Percentiles rank a stretch among this genome's conserved stretches.
Evolutionary conservation across 2,888 invertebrate genomes (phyloP).

Genomic region (Halocaridina rubra): DNA sequence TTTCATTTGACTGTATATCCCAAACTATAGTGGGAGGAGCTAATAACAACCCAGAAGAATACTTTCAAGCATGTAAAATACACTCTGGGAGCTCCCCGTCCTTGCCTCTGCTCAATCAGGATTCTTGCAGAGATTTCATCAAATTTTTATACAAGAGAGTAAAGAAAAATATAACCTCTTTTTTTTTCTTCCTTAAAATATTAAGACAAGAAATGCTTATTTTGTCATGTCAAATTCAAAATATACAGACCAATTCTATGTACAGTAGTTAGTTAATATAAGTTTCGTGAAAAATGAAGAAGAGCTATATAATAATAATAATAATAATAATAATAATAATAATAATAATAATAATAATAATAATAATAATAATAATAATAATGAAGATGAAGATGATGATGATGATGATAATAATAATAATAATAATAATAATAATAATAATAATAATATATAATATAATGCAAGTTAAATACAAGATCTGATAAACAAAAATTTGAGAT

Average conservation of each 20-base stretch:
- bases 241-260: constrained; percentile 31
- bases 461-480: constrained; percentile 36
- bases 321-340: not conserved
- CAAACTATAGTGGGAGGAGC: no score
- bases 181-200: constrained; percentile 34
- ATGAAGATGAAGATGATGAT: not conserved
- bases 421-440: not conserved
- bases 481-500: constrained; percentile 26
- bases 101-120: no score
- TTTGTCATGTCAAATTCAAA: constrained; percentile 43
- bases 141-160: constrained; percentile 20
- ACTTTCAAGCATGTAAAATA: no score
- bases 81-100: no score
- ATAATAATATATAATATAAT: not conserved
- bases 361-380: not conserved
- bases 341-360: not conserved
- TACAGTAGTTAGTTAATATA: constrained; percentile 18
- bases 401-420: not conserved
- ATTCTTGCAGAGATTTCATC: no score
- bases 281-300: not conserved
- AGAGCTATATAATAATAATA: not conserved
- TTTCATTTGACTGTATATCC: no score
- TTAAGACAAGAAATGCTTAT: constrained; percentile 27
- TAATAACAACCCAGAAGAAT: no score
- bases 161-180: constrained; percentile 36